Percentiles rank a stretch among this genome's conserved stretches.
phyloP scores from a whole-genome alignment of 1,140 invertebrate genomes.

The Aphidius ervi region DNA sequence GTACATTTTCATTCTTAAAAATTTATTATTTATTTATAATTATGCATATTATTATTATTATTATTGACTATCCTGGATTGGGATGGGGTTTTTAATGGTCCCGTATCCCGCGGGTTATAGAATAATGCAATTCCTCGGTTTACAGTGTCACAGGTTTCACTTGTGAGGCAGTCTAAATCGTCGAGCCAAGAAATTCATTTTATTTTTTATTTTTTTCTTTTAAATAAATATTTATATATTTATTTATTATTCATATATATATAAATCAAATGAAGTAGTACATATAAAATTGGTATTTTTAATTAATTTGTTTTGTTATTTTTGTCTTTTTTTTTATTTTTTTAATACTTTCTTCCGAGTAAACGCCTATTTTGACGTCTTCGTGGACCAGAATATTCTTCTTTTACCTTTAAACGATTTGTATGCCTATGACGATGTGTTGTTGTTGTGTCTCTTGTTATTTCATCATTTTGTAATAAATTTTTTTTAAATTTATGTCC shows the following conservation, averaged over 20 bases:
- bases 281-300: slow-evolving; percentile 10
- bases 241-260: slow-evolving; percentile 4
- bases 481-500: slow-evolving; percentile 25
- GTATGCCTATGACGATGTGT: slow-evolving; percentile 46
- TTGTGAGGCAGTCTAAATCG: slow-evolving; percentile 50
- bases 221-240: slow-evolving; percentile 10
- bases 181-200: slow-evolving; percentile 31
- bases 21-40: too few relatives aligned
- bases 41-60: too few relatives aligned
- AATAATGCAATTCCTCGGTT: not conserved
- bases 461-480: slow-evolving; percentile 27
- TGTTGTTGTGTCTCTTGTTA: slow-evolving; percentile 30
- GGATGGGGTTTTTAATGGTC: not conserved
- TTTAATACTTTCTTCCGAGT: slow-evolving; percentile 47
- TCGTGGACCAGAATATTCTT: slow-evolving; percentile 29
- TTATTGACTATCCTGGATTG: not conserved
- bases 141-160: not conserved
- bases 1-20: not conserved
- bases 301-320: too few relatives aligned
- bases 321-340: slow-evolving; percentile 11
- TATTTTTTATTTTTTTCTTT: too few relatives aligned
- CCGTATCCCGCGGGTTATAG: not conserved
- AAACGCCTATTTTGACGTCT: slow-evolving; percentile 41
- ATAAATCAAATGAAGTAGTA: slow-evolving; percentile 10
- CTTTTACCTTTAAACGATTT: slow-evolving; percentile 42